phyloP scores from a whole-genome alignment of 2,797 vertebrate species.

The Characodon lateralis region DNA sequence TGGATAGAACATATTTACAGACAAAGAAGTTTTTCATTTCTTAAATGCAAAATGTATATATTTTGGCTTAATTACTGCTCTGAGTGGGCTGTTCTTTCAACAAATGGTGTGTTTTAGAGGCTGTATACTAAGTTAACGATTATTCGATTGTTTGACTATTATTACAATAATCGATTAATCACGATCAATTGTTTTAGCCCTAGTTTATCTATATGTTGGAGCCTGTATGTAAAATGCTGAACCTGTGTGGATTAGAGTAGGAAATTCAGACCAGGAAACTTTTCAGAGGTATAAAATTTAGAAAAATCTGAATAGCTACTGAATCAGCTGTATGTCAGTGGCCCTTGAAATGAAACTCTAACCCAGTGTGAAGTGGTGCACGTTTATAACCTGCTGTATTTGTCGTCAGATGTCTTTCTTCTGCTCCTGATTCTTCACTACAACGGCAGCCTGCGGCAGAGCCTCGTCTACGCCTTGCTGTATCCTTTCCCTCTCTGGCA shows the following conservation, averaged over 20 bases:
- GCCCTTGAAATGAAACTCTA: slow-evolving; percentile 13
- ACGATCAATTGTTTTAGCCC: too few relatives aligned
- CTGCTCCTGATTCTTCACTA: slow-evolving; percentile 88
- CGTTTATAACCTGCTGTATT: slow-evolving; percentile 24
- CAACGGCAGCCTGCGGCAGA: slow-evolving; percentile 79
- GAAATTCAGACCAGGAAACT: neutral
- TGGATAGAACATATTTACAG: too few relatives aligned
- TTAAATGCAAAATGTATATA: too few relatives aligned
- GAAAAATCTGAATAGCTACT: neutral
- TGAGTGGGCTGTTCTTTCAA: too few relatives aligned
- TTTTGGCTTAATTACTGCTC: too few relatives aligned
- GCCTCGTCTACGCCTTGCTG: slow-evolving; percentile 78
- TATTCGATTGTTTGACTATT: too few relatives aligned
- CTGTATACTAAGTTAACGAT: too few relatives aligned
- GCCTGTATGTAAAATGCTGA: neutral
- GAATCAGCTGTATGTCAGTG: neutral
- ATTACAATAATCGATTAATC: too few relatives aligned
- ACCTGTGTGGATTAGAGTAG: neutral
- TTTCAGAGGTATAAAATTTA: neutral
- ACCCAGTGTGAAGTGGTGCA: neutral
- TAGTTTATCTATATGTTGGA: neutral
- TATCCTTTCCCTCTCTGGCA: slow-evolving; percentile 83
- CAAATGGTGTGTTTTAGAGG: too few relatives aligned
- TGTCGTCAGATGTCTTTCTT: slow-evolving; percentile 85
- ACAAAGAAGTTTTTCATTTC: too few relatives aligned